Percentiles rank a stretch among this genome's conserved stretches.
phyloP scores from a whole-genome alignment of 92 coral and sea anemone genomes.

The Epizoanthus stellaris region DNA sequence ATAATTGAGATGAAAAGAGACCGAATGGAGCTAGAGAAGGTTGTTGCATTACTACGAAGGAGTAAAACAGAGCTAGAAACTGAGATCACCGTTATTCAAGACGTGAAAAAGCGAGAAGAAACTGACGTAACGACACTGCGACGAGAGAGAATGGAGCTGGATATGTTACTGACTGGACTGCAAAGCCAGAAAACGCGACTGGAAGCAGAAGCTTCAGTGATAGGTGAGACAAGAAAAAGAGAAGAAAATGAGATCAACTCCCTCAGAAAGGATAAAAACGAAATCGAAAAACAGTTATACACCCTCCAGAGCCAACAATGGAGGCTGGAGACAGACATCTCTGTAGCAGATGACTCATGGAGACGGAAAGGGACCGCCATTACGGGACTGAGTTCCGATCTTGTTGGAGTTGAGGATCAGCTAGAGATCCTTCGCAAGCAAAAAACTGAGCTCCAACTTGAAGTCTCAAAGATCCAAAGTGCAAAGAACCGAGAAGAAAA shows the following conservation, averaged over 20 bases:
- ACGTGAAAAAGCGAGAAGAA: conserved; percentile 76
- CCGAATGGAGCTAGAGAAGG: conserved; percentile 80
- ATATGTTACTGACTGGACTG: conserved; percentile 66
- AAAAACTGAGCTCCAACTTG: conserved; percentile 76
- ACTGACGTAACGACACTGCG: conserved; percentile 68
- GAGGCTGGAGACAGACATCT: conserved; percentile 68
- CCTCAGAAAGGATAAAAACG: conserved; percentile 73
- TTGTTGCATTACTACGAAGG: conserved; percentile 68
- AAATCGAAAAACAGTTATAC: conserved; percentile 70
- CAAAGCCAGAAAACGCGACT: conserved; percentile 83
- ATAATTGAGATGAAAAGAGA: conserved; percentile 71
- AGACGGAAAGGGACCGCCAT: conserved; percentile 59
- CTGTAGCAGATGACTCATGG: conserved; percentile 71
- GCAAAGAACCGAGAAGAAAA: conserved; percentile 75
- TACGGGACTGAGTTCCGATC: conserved; percentile 57
- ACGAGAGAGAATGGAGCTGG: conserved; percentile 81
- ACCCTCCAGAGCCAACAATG: conserved; percentile 76
- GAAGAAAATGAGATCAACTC: conserved; percentile 63
- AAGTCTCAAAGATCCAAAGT: conserved; percentile 68
- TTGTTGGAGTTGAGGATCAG: conserved; percentile 62
- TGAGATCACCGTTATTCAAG: conserved; percentile 70
- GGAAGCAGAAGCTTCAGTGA: conserved; percentile 66
- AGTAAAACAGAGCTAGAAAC: conserved; percentile 87
- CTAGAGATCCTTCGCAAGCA: conserved; percentile 65
- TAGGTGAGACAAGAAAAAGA: conserved; percentile 58